Conservation (phyloP, 2,113 vertebrate species). For the Scortum barcoo region DNA sequence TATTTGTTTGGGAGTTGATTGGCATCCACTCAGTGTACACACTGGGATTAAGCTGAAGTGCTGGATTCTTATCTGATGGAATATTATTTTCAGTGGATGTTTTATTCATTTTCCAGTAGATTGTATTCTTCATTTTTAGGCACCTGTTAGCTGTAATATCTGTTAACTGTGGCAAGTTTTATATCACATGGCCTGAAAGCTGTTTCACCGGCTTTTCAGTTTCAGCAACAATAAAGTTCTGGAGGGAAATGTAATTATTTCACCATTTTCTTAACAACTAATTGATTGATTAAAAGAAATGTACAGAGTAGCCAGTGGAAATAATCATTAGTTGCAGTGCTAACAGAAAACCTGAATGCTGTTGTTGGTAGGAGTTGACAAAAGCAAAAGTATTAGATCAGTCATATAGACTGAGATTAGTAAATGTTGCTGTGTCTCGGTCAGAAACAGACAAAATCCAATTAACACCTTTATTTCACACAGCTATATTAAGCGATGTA, state of each 20-base stretch:
- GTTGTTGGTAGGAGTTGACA: not conserved
- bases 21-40: not conserved
- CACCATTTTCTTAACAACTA: not conserved
- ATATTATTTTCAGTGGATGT: not conserved
- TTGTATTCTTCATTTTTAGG: not conserved
- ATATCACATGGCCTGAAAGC: not conserved
- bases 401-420: not conserved
- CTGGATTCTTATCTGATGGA: not conserved
- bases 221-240: not conserved
- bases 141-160: not conserved
- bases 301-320: not conserved
- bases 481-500: slow-evolving; percentile 32
- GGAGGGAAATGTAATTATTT: not conserved
- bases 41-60: not conserved
- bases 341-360: not conserved
- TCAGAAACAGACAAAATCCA: slow-evolving; percentile 36
- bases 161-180: not conserved
- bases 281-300: not conserved
- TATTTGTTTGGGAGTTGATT: slow-evolving; percentile 23
- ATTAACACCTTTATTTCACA: slow-evolving; percentile 52
- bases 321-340: not conserved
- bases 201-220: not conserved
- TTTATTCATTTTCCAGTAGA: not conserved
- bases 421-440: not conserved
- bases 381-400: not conserved